Conservation (phyloP, 2,113 vertebrate species). For the Dipodomys ordii region DNA sequence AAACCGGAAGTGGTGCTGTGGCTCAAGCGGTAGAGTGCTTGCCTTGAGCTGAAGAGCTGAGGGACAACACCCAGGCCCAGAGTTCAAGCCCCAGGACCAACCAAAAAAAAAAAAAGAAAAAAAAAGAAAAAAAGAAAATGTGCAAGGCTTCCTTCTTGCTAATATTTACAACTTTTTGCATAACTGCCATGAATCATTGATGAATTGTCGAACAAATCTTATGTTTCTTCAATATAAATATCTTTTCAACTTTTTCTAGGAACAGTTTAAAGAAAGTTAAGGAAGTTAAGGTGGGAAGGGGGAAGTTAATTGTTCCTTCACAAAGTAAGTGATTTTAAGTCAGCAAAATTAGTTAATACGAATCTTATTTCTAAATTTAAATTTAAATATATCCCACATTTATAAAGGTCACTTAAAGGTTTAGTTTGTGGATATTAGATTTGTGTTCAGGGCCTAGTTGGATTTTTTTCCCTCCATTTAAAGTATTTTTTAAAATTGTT, state of each 20-base stretch:
- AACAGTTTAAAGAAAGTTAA: conserved; percentile 16
- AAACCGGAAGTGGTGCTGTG: too few species aligned
- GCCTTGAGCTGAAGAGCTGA: too few species aligned
- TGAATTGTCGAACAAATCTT: conserved; percentile 11
- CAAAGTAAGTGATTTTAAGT: conserved; percentile 30
- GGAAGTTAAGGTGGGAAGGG: neutral
- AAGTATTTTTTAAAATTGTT: neutral
- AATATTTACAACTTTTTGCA: neutral
- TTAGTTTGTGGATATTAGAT: neutral
- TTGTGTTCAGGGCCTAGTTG: neutral
- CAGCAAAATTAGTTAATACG: neutral
- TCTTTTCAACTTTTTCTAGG: neutral
- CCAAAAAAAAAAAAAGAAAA: too few species aligned
- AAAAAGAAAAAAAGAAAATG: too few species aligned
- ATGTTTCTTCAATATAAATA: neutral
- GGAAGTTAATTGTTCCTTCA: neutral
- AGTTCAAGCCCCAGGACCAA: too few species aligned
- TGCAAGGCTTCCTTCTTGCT: neutral
- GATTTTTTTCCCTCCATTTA: neutral
- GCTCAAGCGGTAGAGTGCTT: too few species aligned
- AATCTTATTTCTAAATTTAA: conserved; percentile 29
- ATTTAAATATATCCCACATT: neutral
- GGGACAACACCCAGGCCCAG: too few species aligned
- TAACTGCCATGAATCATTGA: neutral
- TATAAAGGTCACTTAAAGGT: neutral